phyloP scores from a whole-genome alignment of 1,140 invertebrate genomes.

The Drosophila punjabiensis region DNA sequence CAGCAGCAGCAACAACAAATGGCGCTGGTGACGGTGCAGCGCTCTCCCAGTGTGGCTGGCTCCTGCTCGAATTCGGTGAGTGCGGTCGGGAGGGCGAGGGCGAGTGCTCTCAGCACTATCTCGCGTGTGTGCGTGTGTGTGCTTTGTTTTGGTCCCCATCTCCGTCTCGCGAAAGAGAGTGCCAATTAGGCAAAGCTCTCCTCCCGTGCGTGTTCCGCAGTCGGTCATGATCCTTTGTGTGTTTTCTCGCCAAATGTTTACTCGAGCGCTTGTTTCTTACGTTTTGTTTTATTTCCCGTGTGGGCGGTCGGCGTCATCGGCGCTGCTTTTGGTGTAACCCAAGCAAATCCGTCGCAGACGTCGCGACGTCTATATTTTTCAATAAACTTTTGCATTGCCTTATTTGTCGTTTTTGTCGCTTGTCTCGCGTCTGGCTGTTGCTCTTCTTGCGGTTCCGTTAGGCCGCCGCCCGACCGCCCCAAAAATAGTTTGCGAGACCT shows the following conservation, averaged over 20 bases:
- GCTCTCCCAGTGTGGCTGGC: slow-evolving; percentile 89
- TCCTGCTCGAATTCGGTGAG: slow-evolving; percentile 87
- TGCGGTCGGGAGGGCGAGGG: slow-evolving; percentile 13
- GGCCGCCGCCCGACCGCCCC: slow-evolving; percentile 53
- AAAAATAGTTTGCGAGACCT: slow-evolving; percentile 76
- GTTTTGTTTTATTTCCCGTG: slow-evolving; percentile 41
- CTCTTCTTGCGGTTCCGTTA: slow-evolving; percentile 49
- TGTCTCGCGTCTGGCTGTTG: slow-evolving; percentile 24
- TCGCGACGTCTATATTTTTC: slow-evolving; percentile 72
- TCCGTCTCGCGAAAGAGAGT: slow-evolving; percentile 13
- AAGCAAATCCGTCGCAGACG: slow-evolving; percentile 78
- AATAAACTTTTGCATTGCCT: slow-evolving; percentile 81
- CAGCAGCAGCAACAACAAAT: slow-evolving; percentile 83
- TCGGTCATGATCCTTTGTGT: slow-evolving; percentile 72
- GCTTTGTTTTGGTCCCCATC: slow-evolving; percentile 69
- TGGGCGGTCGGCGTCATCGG: slow-evolving; percentile 75
- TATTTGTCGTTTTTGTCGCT: slow-evolving; percentile 77
- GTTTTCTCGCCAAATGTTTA: slow-evolving; percentile 38
- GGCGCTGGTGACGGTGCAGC: slow-evolving; percentile 90
- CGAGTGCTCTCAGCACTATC: slow-evolving; percentile 29
- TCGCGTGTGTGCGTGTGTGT: slow-evolving; percentile 31
- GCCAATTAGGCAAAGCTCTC: slow-evolving; percentile 32
- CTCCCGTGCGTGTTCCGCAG: slow-evolving; percentile 70
- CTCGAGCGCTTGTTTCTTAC: slow-evolving; percentile 32
- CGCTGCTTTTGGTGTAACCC: slow-evolving; percentile 70